Evolutionary conservation across 2,888 invertebrate genomes (phyloP), one percentile per base, ranked within the genome.

Genomic region (Cyaniris semiargus): DNA sequence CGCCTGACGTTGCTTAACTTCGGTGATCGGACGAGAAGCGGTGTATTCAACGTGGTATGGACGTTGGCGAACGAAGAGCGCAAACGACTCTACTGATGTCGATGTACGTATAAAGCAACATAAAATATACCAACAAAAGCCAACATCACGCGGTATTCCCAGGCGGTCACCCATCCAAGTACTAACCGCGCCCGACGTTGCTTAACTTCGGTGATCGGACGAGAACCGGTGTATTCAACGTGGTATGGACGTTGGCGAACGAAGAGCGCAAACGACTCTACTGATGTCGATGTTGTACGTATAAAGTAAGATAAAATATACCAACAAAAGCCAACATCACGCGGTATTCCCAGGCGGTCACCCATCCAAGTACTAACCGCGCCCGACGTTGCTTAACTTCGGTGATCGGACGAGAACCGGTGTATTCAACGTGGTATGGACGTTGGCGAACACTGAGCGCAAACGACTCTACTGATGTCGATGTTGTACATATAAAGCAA

Each of bases 281-380:
- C 23, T 23, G 2, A 60, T 60, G 13, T 60, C 60, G 21, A n/a
- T 23, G 23, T 23, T 60, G 27, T 60, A 60, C 60, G n/a, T n/a
- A 60, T 60, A 23, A 60, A 60, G 10, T 2, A 23, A 23, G 4
- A 21, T 10, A 27, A 60, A 60, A 23, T 60, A 60, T 23, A 23
- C 23, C 4, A 4, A 60, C 23, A 23, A 60, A 21, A 60, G n/a
- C n/a, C n/a, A n/a, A n/a, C n/a, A n/a, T n/a, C n/a, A n/a, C n/a
- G n/a, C 82, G 84, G 86, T 87, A 86, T 87, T 87, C 86, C 87
- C 86, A 87, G 85, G 86, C 86, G 87, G 86, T 87, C 86, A 87
- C 86, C 87, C 86, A 87, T 89, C 87, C 87, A 88, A 87, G 87
- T 85, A 85, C 85, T 86, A 84, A 85, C 84, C 84, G 82, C 86